A percentile compares a stretch with the other conserved stretches of the same genome.
Evolutionary conservation across 2,113 vertebrate species (phyloP).

Genomic region (Ciconia stormi): DNA sequence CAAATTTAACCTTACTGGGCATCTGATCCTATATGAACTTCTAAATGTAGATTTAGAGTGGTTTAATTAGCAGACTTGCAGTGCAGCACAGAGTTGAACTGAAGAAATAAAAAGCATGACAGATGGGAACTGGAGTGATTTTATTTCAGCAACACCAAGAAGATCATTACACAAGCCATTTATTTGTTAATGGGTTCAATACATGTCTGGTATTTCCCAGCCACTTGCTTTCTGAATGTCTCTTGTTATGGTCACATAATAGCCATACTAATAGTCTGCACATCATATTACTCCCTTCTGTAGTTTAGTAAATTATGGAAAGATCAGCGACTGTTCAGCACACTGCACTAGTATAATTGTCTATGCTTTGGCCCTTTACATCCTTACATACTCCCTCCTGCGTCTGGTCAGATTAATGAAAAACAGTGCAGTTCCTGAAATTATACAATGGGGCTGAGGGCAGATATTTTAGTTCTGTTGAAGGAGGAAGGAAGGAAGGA

Average conservation of each 20-base stretch:
- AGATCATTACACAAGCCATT: conserved; percentile 46
- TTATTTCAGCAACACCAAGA: not conserved
- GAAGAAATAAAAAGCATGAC: conserved; percentile 17
- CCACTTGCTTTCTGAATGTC: not conserved
- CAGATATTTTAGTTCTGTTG: not conserved
- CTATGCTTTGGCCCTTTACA: not conserved
- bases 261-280: conserved; percentile 16
- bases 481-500: not conserved
- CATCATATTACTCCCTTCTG: conserved; percentile 20
- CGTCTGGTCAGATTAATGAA: not conserved
- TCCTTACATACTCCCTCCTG: not conserved
- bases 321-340: not conserved
- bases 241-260: conserved; percentile 36
- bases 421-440: not conserved
- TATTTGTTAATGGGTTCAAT: conserved; percentile 51
- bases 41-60: not conserved
- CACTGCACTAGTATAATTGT: not conserved
- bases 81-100: not conserved
- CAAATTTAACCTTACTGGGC: not conserved
- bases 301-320: conserved; percentile 33
- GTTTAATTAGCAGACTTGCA: not conserved
- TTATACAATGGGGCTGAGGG: not conserved
- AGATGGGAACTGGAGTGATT: conserved; percentile 10
- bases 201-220: conserved; percentile 8
- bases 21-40: not conserved